phyloP scores from a whole-genome alignment of 2,888 invertebrate species.

The Cheiracanthium punctorium region DNA sequence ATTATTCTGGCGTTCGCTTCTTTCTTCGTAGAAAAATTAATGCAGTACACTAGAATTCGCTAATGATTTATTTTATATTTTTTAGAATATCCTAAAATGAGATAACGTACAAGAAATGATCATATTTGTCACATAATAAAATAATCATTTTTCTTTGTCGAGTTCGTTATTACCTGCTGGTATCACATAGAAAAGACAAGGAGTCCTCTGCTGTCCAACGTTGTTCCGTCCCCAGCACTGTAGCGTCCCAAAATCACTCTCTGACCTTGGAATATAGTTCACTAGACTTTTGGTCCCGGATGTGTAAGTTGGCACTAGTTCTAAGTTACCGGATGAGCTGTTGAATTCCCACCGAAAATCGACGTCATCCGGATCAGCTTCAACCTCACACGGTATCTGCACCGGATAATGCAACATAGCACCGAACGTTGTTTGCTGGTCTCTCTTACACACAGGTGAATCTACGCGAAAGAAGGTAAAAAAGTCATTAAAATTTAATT shows the following conservation, averaged over 20 bases:
- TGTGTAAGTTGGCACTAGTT: slow-evolving; percentile 53
- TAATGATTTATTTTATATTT: no score
- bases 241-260: slow-evolving; percentile 73
- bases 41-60: no score
- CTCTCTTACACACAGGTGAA: slow-evolving; percentile 71
- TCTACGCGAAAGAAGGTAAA: slow-evolving; percentile 21
- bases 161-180: slow-evolving; percentile 72
- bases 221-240: slow-evolving; percentile 73
- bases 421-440: slow-evolving; percentile 71
- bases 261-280: slow-evolving; percentile 72
- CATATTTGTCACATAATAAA: no score
- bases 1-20: no score
- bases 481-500: slow-evolving; percentile 86
- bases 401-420: slow-evolving; percentile 72
- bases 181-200: slow-evolving; percentile 73
- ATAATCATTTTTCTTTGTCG: no score
- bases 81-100: no score
- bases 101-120: no score
- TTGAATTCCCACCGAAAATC: slow-evolving; percentile 96
- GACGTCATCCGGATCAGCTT: slow-evolving; percentile 77
- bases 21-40: no score
- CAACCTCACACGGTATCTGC: slow-evolving; percentile 76
- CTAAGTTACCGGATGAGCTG: slow-evolving; percentile 56
- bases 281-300: slow-evolving; percentile 69
- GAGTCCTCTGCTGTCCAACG: slow-evolving; percentile 72